phyloP scores from a whole-genome alignment of 2,888 invertebrate species.

The Mimumesa dahlbomi region DNA sequence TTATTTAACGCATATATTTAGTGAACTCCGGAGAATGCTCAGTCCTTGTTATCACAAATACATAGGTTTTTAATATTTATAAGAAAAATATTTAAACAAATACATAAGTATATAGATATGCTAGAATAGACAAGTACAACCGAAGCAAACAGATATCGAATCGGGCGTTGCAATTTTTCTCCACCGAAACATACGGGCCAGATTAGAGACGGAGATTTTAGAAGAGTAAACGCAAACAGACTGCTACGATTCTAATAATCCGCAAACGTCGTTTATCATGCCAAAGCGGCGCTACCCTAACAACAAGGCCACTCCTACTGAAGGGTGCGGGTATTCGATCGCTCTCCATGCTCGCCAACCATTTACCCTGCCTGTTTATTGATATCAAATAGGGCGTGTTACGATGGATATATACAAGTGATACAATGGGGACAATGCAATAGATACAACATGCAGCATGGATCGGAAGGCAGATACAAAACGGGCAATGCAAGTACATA shows the following conservation, averaged over 20 bases:
- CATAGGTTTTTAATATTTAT: no score
- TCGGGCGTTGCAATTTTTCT: no score
- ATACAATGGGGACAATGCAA: no score
- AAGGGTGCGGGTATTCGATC: conserved; percentile 43
- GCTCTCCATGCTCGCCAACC: conserved; percentile 17
- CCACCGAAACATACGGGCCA: conserved; percentile 65
- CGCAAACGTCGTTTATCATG: conserved; percentile 78
- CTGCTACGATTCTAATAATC: conserved; percentile 71
- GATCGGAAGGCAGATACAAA: not conserved
- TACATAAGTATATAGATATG: no score
- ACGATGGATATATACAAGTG: not conserved
- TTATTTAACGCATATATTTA: no score
- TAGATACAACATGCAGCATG: not conserved
- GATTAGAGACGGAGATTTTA: conserved; percentile 67
- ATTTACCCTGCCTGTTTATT: conserved; percentile 27
- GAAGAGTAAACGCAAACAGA: conserved; percentile 70
- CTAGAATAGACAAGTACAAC: no score
- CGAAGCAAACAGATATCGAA: no score
- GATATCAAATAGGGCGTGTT: conserved; percentile 23
- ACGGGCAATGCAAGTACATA: not conserved
- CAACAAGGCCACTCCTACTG: conserved; percentile 50
- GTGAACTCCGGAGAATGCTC: no score
- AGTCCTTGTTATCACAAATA: no score
- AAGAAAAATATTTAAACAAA: no score
- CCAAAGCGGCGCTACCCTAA: conserved; percentile 43